Base-by-base conservation (phyloP, 1,140 invertebrate species). In the Cherax quadricarinatus region DNA sequence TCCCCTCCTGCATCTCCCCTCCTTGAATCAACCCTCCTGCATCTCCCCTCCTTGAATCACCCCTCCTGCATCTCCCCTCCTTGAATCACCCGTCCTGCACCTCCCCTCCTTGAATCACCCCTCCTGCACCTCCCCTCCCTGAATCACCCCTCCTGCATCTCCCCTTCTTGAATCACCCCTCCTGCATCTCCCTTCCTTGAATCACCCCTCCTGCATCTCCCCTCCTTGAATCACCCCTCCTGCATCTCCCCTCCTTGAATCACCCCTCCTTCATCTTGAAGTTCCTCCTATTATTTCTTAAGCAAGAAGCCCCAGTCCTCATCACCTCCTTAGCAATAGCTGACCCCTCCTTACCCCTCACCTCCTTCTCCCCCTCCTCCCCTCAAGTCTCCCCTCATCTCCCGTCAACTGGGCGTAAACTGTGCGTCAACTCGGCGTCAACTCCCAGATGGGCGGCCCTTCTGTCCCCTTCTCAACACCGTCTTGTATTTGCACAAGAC, bases 401-500 rank as follows among this genome's bases (percentile, higher is more conserved):
- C 30, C 24, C 79, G 82, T 91, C 89, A 79, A 73, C 82, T 41
- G 60, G 51, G 60, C 81, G 82, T 91, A 84, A 91, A 83, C 88
- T 83, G 10, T 16, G 21, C 62, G 78, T 84, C 88, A 89, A 85
- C 78, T 87, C 78, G 30, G 70, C 83, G 84, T 89, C 79, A 82
- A 70, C 82, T 85, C 82, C 89, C 73, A 80, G 90, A 84, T 73
- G 91, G 80, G 85, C 53, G 80, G 80, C 88, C 51, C 82, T 73
- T 90, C 62, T 66, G 80, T 81, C 70, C 86, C 66, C 85, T 88
- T 84, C 86, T 92, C 80, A 62, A 92, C 53, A 92, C 12, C 86
- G 86, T 88, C 91, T 92, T 92, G 91, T 92, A 92, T 92, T 92
- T 92, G 87, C 91, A 85, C 86, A 75, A 70, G 91, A 84, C 73